Evolutionary conservation across 2,888 invertebrate genomes (phyloP).

Genomic region (Synergus itoensis): DNA sequence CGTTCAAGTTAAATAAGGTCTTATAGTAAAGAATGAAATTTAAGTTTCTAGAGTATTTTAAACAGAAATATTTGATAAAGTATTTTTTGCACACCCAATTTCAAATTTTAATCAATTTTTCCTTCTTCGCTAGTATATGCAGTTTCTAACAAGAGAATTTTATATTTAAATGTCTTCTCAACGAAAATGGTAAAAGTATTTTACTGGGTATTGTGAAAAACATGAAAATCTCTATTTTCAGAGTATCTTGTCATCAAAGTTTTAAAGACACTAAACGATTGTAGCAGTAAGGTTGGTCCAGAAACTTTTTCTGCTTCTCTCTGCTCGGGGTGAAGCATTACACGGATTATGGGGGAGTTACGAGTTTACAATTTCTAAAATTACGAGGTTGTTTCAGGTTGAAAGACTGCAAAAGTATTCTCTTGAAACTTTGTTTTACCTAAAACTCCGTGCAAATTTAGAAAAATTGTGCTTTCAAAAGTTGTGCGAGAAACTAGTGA

Average conservation of each 20-base stretch:
- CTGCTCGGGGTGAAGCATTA: slow-evolving; percentile 23
- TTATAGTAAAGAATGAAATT: background rate
- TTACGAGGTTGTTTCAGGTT: slow-evolving; percentile 19
- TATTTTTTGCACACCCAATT: background rate
- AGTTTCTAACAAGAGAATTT: background rate
- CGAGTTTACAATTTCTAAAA: slow-evolving; percentile 39
- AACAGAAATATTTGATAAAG: background rate
- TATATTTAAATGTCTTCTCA: background rate
- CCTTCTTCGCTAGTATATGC: too few relatives aligned
- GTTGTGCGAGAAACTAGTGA: background rate
- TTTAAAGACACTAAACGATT: slow-evolving; percentile 32
- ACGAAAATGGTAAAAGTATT: background rate
- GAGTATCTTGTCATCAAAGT: slow-evolving; percentile 23
- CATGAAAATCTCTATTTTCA: background rate
- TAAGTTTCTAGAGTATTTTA: slow-evolving; percentile 14
- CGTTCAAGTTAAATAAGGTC: background rate
- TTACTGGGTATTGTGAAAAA: background rate
- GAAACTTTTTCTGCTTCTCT: slow-evolving; percentile 21
- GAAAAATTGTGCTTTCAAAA: background rate
- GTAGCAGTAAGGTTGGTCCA: slow-evolving; percentile 17
- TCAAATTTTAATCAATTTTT: background rate
- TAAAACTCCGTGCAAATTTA: background rate
- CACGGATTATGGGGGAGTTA: slow-evolving; percentile 31
- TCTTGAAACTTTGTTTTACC: slow-evolving; percentile 11
- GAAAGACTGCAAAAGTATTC: slow-evolving; percentile 14